Evolutionary conservation across 2,888 invertebrate genomes (phyloP).

Genomic region (Diplazon laetatorius): DNA sequence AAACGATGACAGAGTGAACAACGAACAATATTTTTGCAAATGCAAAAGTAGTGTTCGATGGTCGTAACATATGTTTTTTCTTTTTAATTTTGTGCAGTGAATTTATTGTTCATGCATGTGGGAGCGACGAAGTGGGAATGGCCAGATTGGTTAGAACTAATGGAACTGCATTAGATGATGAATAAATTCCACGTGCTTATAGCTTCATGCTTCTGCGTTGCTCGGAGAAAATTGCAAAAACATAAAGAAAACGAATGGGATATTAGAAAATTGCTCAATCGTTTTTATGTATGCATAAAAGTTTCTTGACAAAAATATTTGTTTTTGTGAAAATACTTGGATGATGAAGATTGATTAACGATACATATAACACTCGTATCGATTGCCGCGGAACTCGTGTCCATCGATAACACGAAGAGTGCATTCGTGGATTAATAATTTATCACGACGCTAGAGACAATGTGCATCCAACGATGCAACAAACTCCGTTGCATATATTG

Average conservation of each 20-base stretch:
- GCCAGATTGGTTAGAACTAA: background rate
- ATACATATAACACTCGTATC: slow-evolving; percentile 8
- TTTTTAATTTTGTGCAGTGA: too few species aligned
- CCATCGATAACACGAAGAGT: too few species aligned
- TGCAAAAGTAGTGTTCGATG: too few species aligned
- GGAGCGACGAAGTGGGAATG: background rate
- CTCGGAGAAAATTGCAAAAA: background rate
- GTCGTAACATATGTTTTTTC: too few species aligned
- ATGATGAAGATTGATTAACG: background rate
- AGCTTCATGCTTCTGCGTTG: background rate
- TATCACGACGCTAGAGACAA: background rate
- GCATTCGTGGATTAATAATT: background rate
- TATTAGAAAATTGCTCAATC: background rate
- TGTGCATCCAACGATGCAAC: background rate
- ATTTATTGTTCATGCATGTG: slow-evolving; percentile 8
- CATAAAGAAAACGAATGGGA: background rate
- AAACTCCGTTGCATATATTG: too few species aligned
- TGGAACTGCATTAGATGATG: background rate
- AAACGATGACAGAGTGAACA: too few species aligned
- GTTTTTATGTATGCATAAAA: background rate
- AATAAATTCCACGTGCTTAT: slow-evolving; percentile 7
- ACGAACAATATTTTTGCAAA: too few species aligned
- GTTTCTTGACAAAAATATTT: slow-evolving; percentile 1
- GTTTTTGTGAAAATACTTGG: background rate
- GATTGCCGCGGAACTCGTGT: background rate